Conservation (phyloP, 2,888 invertebrate species). For the Spisula subtruncata region DNA sequence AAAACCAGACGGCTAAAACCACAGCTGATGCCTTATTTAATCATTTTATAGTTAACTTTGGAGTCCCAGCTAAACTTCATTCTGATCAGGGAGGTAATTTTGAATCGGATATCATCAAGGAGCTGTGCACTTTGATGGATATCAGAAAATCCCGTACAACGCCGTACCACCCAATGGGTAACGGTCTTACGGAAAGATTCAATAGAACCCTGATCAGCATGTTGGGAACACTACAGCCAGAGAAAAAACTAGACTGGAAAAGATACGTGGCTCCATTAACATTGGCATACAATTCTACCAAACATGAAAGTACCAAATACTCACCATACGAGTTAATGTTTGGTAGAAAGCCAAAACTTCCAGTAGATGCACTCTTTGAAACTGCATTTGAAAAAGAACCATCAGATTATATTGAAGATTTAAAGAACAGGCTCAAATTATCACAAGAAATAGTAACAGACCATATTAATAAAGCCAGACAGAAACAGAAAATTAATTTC, state of each 20-base stretch:
- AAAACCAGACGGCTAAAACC: constrained; percentile 43
- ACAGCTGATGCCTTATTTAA: constrained; percentile 50
- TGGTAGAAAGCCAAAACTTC: constrained; percentile 49
- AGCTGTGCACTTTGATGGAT: background rate
- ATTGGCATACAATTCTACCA: constrained; percentile 57
- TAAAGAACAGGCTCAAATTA: background rate
- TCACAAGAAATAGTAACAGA: constrained; percentile 20
- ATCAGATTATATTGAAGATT: constrained; percentile 11
- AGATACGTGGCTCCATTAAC: constrained; percentile 43
- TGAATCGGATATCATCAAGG: background rate
- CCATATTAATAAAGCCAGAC: background rate
- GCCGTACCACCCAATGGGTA: constrained; percentile 52
- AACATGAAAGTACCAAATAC: constrained; percentile 47
- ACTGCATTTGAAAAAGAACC: background rate
- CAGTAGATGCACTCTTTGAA: constrained; percentile 55
- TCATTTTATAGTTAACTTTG: too few relatives aligned
- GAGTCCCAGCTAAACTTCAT: too few relatives aligned
- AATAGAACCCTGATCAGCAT: constrained; percentile 54
- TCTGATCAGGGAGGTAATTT: too few relatives aligned
- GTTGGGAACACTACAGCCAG: constrained; percentile 49
- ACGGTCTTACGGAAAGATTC: constrained; percentile 53
- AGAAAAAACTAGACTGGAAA: constrained; percentile 56
- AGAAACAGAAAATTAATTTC: constrained; percentile 34
- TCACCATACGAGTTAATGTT: constrained; percentile 57
- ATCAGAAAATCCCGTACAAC: constrained; percentile 34